Evolutionary conservation across 2,797 vertebrate species (phyloP).

Genomic region (Acomys russatus): DNA sequence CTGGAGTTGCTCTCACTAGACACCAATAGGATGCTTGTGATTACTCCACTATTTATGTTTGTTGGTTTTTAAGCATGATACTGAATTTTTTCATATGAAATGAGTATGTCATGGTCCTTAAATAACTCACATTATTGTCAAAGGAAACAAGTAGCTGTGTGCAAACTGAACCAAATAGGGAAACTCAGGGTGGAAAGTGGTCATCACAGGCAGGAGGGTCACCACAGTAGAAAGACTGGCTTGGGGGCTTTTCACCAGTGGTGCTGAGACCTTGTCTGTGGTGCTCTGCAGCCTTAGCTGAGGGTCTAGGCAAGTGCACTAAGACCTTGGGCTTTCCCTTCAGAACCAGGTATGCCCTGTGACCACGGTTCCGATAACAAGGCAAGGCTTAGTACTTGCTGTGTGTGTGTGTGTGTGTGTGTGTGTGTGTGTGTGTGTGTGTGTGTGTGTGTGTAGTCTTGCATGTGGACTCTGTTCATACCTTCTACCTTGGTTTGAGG

Average conservation of each 20-base stretch:
- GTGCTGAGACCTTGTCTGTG: neutral
- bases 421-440: neutral
- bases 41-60: neutral
- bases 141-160: neutral
- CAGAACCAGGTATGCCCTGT: neutral
- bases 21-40: neutral
- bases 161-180: neutral
- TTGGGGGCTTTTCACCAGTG: neutral
- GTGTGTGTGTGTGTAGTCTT: neutral
- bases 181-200: neutral
- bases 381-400: neutral
- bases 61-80: slow-evolving; percentile 30
- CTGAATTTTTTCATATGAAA: neutral
- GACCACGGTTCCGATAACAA: neutral
- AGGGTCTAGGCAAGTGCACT: neutral
- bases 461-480: neutral
- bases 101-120: neutral
- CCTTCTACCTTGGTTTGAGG: neutral
- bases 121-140: neutral
- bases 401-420: neutral
- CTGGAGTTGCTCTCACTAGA: neutral
- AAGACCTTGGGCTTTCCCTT: neutral
- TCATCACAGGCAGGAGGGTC: neutral
- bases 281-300: neutral
- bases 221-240: neutral